A percentile compares a stretch with the other conserved stretches of the same genome.
phyloP scores from a whole-genome alignment of 1,140 invertebrate species.

The Drosophila subpulchrella region DNA sequence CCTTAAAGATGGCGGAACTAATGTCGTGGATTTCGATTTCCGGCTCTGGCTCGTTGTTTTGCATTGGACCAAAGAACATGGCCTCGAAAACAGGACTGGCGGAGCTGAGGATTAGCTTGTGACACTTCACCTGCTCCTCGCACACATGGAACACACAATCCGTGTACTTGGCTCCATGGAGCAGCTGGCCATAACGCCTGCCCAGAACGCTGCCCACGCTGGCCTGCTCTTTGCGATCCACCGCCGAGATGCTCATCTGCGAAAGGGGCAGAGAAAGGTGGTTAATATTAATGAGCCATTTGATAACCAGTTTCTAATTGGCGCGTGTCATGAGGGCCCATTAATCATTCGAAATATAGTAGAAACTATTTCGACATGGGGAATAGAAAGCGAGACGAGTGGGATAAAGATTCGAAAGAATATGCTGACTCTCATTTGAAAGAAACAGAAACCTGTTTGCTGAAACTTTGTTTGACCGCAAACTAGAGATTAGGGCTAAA shows the following conservation, averaged over 20 bases:
- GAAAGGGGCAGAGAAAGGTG: conserved; percentile 24
- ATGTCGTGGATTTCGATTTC: conserved; percentile 81
- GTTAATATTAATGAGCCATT: conserved; percentile 14
- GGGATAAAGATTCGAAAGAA: conserved; percentile 1
- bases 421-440: background rate
- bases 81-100: conserved; percentile 91
- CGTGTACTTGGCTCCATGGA: conserved; percentile 66
- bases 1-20: conserved; percentile 68
- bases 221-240: conserved; percentile 57
- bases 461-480: conserved; percentile 22
- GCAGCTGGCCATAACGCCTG: conserved; percentile 68
- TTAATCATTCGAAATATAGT: conserved; percentile 29
- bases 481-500: background rate
- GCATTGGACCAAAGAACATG: conserved; percentile 89
- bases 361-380: conserved; percentile 17
- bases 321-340: background rate
- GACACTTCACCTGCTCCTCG: conserved; percentile 78
- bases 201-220: conserved; percentile 40
- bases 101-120: conserved; percentile 89
- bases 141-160: conserved; percentile 78
- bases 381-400: conserved; percentile 38
- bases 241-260: conserved; percentile 53
- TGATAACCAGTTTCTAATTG: conserved; percentile 49
- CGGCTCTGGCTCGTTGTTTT: conserved; percentile 84
- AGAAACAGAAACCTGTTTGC: conserved; percentile 20